Evolutionary conservation across 2,888 invertebrate species (phyloP).

Genomic region (Petrolisthes manimaculis): DNA sequence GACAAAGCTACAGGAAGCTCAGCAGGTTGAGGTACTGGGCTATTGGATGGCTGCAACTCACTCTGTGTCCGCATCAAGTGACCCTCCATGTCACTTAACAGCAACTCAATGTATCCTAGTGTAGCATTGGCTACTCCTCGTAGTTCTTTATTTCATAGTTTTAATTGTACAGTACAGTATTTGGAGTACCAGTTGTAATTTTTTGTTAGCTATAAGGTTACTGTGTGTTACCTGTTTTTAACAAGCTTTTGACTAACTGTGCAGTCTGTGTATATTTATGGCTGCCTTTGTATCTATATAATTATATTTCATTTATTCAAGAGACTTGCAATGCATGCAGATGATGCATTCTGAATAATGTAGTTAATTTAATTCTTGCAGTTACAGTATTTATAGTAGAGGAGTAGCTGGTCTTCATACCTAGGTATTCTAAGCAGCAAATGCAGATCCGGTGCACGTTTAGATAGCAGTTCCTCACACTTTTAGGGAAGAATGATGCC

Average conservation of each 20-base stretch:
- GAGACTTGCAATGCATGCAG: conserved; percentile 20
- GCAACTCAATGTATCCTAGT: conserved; percentile 48
- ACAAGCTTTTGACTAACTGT: conserved; percentile 25
- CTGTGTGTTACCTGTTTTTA: conserved; percentile 16
- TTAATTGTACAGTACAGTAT: conserved; percentile 6
- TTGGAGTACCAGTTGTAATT: conserved; percentile 22
- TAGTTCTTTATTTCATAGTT: conserved; percentile 26
- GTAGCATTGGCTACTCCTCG: conserved; percentile 37
- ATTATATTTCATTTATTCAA: conserved; percentile 4
- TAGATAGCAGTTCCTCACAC: background rate
- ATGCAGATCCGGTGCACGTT: conserved; percentile 24
- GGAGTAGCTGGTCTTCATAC: background rate
- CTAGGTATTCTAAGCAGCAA: conserved; percentile 7
- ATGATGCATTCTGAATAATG: conserved; percentile 17
- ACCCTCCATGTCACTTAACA: conserved; percentile 32
- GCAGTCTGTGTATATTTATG: conserved; percentile 21
- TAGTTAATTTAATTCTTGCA: conserved; percentile 17
- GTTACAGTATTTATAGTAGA: conserved; percentile 6
- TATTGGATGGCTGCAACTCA: conserved; percentile 29
- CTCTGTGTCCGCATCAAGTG: conserved; percentile 41
- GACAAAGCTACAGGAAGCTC: conserved; percentile 2
- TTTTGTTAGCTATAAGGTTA: conserved; percentile 15
- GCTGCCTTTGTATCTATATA: conserved; percentile 7
- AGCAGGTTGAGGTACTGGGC: conserved; percentile 42
- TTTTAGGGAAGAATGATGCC: conserved; percentile 5